Percentiles rank a stretch among this genome's conserved stretches.
These are phyloP conservation scores for Holacanthus passer DNA, from an alignment of 2,113 vertebrate species.

Conservation along the genomic window DNA sequence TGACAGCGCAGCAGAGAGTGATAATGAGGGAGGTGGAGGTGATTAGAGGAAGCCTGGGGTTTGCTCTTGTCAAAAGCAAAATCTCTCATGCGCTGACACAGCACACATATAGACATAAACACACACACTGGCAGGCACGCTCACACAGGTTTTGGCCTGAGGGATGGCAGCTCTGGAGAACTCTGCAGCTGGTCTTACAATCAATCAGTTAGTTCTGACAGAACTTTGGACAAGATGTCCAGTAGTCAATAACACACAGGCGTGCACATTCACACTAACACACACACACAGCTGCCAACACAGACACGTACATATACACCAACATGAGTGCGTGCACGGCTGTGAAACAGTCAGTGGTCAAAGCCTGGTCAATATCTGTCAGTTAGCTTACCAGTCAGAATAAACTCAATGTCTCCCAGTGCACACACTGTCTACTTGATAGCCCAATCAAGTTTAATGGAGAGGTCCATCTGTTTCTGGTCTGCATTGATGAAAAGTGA, in stretches of 20 bases:
- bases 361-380: constrained; percentile 60
- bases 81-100: not conserved
- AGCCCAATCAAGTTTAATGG: constrained; percentile 36
- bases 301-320: not conserved
- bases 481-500: not conserved
- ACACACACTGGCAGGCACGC: not conserved
- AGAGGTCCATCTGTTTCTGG: not conserved
- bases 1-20: constrained; percentile 50
- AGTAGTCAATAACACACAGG: constrained; percentile 42
- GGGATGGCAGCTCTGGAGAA: constrained; percentile 21
- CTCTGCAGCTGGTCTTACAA: constrained; percentile 42
- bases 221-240: constrained; percentile 45
- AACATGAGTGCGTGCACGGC: not conserved
- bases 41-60: constrained; percentile 53
- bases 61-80: constrained; percentile 47
- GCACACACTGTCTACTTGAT: constrained; percentile 34
- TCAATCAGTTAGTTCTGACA: constrained; percentile 64
- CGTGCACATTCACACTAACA: not conserved
- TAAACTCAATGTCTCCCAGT: constrained; percentile 37
- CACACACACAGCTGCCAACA: not conserved
- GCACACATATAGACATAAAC: not conserved
- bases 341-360: constrained; percentile 20
- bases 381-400: constrained; percentile 42
- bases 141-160: constrained; percentile 13
- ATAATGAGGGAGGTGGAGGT: constrained; percentile 39